Percentiles rank a stretch among this genome's conserved stretches.
Evolutionary conservation across 1,140 invertebrate species (phyloP).

Genomic region (Idris sp.): DNA sequence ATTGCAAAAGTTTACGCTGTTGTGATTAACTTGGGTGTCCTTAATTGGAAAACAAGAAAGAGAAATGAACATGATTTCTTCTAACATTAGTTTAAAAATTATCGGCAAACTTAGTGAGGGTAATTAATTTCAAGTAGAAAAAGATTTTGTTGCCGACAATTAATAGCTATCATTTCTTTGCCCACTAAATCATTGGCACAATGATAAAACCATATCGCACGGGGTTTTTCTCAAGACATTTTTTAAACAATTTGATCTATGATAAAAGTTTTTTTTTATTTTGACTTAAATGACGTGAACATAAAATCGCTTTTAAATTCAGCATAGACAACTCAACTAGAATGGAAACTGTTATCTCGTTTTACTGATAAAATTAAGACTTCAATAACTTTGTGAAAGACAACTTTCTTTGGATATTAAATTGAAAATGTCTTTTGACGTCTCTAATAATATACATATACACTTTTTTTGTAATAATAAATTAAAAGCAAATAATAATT

Average conservation of each 20-base stretch:
- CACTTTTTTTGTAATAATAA: too few relatives aligned
- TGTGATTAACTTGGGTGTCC: too few relatives aligned
- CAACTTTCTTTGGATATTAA: not conserved
- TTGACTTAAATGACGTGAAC: not conserved
- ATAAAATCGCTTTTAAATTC: slow-evolving; percentile 11
- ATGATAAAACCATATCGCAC: not conserved
- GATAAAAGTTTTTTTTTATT: slow-evolving; percentile 1
- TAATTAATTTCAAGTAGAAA: not conserved
- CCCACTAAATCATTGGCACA: slow-evolving; percentile 2
- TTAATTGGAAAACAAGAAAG: too few relatives aligned
- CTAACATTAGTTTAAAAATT: too few relatives aligned
- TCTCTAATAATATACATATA: too few relatives aligned
- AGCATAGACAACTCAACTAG: slow-evolving; percentile 12
- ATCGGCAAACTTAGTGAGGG: too few relatives aligned
- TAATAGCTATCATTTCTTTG: not conserved
- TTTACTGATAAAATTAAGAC: slow-evolving; percentile 13
- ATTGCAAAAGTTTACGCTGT: slow-evolving; percentile 1
- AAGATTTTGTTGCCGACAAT: not conserved
- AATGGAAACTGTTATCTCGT: slow-evolving; percentile 10
- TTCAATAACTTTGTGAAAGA: not conserved
- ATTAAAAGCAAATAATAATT: not conserved
- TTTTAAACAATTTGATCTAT: not conserved
- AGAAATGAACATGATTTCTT: too few relatives aligned
- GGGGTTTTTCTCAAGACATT: slow-evolving; percentile 2
- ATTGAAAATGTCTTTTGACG: not conserved